Evolutionary conservation across 2,113 vertebrate genomes (phyloP).

Genomic region (Hemiscyllium ocellatum): DNA sequence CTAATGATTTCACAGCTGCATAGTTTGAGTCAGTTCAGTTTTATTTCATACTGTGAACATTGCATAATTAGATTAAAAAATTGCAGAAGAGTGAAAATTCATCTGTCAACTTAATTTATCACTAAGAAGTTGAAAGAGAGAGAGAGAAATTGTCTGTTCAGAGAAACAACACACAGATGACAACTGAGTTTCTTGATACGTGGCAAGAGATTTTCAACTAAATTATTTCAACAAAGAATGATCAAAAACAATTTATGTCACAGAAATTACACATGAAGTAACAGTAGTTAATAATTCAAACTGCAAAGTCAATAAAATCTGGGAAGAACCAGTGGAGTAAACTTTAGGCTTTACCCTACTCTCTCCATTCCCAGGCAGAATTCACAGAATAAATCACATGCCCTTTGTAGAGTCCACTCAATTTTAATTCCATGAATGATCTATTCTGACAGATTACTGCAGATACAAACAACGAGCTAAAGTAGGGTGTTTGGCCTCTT

Average conservation of each 20-base stretch:
- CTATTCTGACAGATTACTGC: background rate
- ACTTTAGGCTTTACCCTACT: background rate
- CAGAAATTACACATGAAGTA: background rate
- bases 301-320: background rate
- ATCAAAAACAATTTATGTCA: background rate
- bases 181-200: background rate
- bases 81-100: background rate
- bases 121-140: no score
- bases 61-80: background rate
- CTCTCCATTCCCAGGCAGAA: background rate
- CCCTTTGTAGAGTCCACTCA: background rate
- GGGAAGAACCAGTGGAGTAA: background rate
- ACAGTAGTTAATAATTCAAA: background rate
- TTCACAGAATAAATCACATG: background rate
- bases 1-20: background rate
- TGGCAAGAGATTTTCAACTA: background rate
- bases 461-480: no score
- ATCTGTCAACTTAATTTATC: no score
- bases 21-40: background rate
- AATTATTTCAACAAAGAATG: background rate
- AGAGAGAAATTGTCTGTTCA: background rate
- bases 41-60: background rate
- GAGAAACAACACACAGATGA: background rate
- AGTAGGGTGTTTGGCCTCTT: no score
- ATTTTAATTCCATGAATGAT: background rate